Conservation (phyloP, 1,140 invertebrate genomes). For the Drosophila chauvacae region DNA sequence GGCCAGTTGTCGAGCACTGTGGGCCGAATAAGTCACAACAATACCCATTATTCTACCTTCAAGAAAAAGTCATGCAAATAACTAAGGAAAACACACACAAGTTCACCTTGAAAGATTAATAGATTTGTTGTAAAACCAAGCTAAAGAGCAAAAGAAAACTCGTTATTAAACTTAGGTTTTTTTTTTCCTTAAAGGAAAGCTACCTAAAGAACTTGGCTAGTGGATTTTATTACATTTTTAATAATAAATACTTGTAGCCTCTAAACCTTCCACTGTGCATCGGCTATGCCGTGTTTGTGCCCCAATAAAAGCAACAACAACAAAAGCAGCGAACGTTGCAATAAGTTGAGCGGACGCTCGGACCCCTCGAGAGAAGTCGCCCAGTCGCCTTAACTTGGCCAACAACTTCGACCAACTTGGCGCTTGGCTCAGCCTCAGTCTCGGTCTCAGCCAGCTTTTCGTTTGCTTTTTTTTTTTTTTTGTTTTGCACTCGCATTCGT, state of each 20-base stretch:
- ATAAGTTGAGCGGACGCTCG: constrained; percentile 34
- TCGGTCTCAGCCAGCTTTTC: constrained; percentile 13
- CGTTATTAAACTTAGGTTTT: neutral
- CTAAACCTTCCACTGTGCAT: constrained; percentile 45
- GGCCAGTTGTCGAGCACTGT: constrained; percentile 36
- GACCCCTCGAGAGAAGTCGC: constrained; percentile 21
- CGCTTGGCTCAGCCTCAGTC: constrained; percentile 32
- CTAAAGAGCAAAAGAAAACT: neutral
- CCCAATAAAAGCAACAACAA: constrained; percentile 44
- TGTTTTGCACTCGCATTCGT: constrained; percentile 57
- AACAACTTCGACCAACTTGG: constrained; percentile 54
- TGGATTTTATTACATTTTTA: no score
- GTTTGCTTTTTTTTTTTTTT: constrained; percentile 23
- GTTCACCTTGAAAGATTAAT: constrained; percentile 27
- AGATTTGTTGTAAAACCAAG: constrained; percentile 1
- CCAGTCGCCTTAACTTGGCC: constrained; percentile 39
- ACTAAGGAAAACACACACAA: constrained; percentile 2
- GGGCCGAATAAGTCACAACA: constrained; percentile 18
- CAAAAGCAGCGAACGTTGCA: constrained; percentile 40
- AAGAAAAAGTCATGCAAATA: neutral
- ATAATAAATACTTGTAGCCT: no score
- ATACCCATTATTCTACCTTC: constrained; percentile 2
- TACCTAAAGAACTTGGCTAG: neutral
- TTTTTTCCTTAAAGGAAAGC: neutral
- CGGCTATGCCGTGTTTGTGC: constrained; percentile 34